Evolutionary conservation across 2,797 vertebrate genomes (phyloP).

Genomic region (Aratinga solstitialis): DNA sequence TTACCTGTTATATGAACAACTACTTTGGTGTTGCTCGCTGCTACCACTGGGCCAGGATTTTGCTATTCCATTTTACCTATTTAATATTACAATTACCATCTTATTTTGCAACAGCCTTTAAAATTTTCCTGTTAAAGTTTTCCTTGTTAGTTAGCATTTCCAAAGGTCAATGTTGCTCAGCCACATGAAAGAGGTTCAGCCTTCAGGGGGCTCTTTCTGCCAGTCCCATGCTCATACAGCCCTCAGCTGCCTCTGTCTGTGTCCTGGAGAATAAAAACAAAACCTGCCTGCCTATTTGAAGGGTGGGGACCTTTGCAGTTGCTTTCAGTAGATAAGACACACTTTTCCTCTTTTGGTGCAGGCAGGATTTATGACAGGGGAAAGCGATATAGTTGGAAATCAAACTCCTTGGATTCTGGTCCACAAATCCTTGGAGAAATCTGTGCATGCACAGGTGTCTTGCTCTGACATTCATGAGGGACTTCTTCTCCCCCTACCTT

Average conservation of each 20-base stretch:
- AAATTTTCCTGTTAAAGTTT: neutral
- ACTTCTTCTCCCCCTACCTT: neutral
- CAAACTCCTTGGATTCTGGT: neutral
- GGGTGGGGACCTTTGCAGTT: neutral
- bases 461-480: neutral
- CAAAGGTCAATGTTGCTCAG: neutral
- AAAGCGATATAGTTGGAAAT: neutral
- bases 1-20: neutral
- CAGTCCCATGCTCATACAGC: neutral
- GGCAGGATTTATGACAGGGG: neutral
- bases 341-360: neutral
- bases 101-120: neutral
- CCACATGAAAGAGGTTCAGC: neutral
- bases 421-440: neutral
- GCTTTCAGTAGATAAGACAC: neutral
- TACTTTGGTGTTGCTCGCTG: neutral
- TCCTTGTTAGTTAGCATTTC: neutral
- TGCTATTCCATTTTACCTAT: neutral
- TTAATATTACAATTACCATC: neutral
- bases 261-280: neutral
- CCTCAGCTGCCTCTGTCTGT: neutral
- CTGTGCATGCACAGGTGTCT: neutral
- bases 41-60: neutral
- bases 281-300: neutral
- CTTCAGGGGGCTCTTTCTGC: neutral